A percentile compares a stretch with the other conserved stretches of the same genome.
Evolutionary conservation across 2,113 vertebrate species (phyloP).

Genomic region (Engystomops pustulosus): DNA sequence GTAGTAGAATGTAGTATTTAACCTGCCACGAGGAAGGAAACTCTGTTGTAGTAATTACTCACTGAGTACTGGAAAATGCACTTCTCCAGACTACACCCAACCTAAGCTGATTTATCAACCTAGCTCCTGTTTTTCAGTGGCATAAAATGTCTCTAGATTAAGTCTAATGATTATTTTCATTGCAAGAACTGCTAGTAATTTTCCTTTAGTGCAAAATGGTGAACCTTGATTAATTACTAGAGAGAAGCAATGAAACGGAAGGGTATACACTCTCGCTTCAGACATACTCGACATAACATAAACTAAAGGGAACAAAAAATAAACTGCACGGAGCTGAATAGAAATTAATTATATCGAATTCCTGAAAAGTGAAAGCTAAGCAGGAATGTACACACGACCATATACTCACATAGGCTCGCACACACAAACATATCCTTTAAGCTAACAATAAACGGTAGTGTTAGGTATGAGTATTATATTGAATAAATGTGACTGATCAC

Average conservation of each 20-base stretch:
- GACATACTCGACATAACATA: constrained; percentile 46
- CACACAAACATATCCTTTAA: constrained; percentile 22
- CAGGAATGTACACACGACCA: constrained; percentile 13
- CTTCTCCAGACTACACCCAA: background rate
- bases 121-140: constrained; percentile 44
- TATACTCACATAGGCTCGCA: background rate
- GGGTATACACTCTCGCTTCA: constrained; percentile 25
- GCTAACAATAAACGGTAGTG: constrained; percentile 2
- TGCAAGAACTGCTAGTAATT: constrained; percentile 56
- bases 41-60: constrained; percentile 16
- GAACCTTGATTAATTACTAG: constrained; percentile 47
- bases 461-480: background rate
- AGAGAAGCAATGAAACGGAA: constrained; percentile 44
- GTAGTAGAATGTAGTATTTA: background rate
- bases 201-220: constrained; percentile 32
- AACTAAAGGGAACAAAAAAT: constrained; percentile 42
- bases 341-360: constrained; percentile 48
- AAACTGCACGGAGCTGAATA: constrained; percentile 37
- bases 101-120: constrained; percentile 10
- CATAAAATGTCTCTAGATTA: constrained; percentile 46
- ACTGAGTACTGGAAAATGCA: constrained; percentile 32
- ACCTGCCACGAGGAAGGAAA: constrained; percentile 36
- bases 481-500: background rate
- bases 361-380: constrained; percentile 47
- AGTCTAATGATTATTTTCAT: constrained; percentile 55